phyloP scores from a whole-genome alignment of 2,797 vertebrate genomes.

The Aselliscus stoliczkanus region DNA sequence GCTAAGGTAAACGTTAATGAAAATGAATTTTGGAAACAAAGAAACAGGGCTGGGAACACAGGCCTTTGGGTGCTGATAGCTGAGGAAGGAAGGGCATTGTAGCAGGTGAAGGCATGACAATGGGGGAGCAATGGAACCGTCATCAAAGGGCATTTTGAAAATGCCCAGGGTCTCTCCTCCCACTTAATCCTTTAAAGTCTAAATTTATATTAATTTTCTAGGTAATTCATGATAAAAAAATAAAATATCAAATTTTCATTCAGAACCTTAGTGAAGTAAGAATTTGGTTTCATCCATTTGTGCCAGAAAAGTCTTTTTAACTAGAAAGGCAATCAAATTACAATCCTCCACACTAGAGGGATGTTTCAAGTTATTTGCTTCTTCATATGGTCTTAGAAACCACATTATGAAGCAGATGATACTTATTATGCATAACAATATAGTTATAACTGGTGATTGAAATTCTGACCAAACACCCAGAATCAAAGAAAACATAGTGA shows the following conservation, averaged over 20 bases:
- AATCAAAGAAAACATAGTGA: background rate
- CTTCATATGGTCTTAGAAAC: background rate
- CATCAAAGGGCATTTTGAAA: background rate
- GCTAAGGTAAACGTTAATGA: background rate
- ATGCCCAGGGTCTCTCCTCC: background rate
- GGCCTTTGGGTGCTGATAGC: background rate
- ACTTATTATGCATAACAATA: conserved; percentile 1
- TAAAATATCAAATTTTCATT: conserved; percentile 18
- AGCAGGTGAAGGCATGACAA: background rate
- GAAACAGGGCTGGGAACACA: background rate
- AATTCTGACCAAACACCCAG: conserved; percentile 1
- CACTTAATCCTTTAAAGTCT: background rate
- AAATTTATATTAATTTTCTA: background rate
- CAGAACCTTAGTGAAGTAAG: background rate
- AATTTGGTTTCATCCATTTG: background rate
- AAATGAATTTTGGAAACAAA: background rate
- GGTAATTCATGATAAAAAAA: background rate
- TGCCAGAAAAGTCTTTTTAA: conserved; percentile 16
- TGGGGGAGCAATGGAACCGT: background rate
- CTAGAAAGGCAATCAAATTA: conserved; percentile 2
- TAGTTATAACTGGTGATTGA: background rate
- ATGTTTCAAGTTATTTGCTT: conserved; percentile 8
- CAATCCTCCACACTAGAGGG: background rate
- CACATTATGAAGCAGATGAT: background rate
- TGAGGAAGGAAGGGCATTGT: too few relatives aligned